Evolutionary conservation across 2,113 vertebrate genomes (phyloP), one percentile per base, ranked within the genome.

Genomic region (Dromaius novaehollandiae): DNA sequence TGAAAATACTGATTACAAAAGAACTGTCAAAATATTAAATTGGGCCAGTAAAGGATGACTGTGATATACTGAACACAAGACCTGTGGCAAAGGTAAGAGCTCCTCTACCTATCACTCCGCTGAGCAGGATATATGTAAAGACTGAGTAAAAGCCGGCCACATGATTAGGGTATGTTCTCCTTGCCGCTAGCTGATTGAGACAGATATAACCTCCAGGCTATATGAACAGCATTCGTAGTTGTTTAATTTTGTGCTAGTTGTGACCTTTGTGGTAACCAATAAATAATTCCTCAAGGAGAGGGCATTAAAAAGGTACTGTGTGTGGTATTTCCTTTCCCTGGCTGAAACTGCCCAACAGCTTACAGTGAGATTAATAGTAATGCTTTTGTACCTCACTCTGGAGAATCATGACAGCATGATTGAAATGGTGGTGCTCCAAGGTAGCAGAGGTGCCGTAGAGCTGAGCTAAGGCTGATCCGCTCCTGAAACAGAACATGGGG

Each of bases 381-480:
- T 32, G 66, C 86, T 95, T 90, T 77, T 93, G 86, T 98, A 99
- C 99, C 99, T 99, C 99, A 75, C 99, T 99, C 97, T 99, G 99
- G 97, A 99, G 99, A 98, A 99, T 99, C 99, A 99, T 99, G 96
- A 99, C 99, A 30, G 99, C 99, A 3, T 99, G 99, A 98, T 99
- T 99, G 97, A 99, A 99, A 94, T 99, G 99, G 97, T 99, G 99
- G 88, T 99, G 99, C 96, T 99, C 99, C 97, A 99, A 98, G 11
- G 99, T 99, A 89, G 99, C 99, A 34, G 99, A 99, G 70, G 99
- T 99, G 95, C 99, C 99, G 1, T 99, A 99, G 94, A 99, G 99
- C 68, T 99, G 99, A 97, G 99, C 99, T 60, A 99, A 98, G 61
- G 99, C 99, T 71, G 99, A 99, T 92, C 99, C 99, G 6, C 99